Conservation (phyloP, 1,140 invertebrate genomes). For the Drosophila punjabiensis region DNA sequence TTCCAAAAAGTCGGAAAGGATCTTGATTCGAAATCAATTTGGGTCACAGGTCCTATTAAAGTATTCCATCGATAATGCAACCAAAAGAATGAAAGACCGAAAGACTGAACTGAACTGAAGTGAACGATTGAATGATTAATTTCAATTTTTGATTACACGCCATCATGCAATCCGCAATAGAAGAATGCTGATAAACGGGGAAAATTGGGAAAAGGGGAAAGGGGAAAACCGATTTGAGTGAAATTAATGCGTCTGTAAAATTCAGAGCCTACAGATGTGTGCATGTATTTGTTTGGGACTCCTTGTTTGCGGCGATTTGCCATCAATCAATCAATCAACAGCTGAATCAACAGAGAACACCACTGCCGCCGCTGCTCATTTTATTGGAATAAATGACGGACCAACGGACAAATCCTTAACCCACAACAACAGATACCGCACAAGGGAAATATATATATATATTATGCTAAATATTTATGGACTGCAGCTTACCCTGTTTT, state of each 20-base stretch:
- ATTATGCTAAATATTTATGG: not conserved
- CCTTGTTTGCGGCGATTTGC: constrained; percentile 58
- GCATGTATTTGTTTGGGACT: constrained; percentile 35
- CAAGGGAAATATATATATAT: not conserved
- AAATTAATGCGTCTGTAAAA: constrained; percentile 30
- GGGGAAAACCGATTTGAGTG: constrained; percentile 22
- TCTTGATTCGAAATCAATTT: constrained; percentile 17
- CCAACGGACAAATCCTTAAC: not conserved
- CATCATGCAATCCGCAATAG: constrained; percentile 57
- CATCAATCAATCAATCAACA: constrained; percentile 68
- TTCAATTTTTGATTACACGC: constrained; percentile 60
- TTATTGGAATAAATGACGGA: constrained; percentile 30
- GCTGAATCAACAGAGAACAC: constrained; percentile 42
- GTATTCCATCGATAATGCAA: constrained; percentile 23
- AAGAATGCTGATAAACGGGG: not conserved
- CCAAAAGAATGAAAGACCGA: not conserved
- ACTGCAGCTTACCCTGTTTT: not conserved
- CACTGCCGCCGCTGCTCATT: constrained; percentile 5
- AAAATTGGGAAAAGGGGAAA: not conserved
- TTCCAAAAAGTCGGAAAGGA: not conserved
- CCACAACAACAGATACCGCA: not conserved
- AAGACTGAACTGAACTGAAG: not conserved
- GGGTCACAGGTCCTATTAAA: not conserved
- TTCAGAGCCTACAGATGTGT: constrained; percentile 1
- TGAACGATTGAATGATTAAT: constrained; percentile 64